Base-by-base conservation (phyloP, 2,888 invertebrate genomes). In the Heliconius hortense region DNA sequence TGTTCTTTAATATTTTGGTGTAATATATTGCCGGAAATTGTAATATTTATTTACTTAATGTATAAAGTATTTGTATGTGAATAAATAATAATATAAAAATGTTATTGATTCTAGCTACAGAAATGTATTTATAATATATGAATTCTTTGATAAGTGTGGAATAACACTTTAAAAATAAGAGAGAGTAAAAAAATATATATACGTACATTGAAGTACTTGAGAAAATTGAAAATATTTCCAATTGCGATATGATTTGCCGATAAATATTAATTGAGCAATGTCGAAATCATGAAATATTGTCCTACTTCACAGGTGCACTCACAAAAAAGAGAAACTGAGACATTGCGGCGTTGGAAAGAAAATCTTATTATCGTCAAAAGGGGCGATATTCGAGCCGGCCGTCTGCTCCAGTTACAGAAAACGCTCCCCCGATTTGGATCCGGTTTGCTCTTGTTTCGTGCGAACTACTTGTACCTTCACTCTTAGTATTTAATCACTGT, bases 351-450 rank as follows among this genome's bases (percentile, higher is more conserved):
- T 85, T 87, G 86, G 87, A 90, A 92, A 90, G 90, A 93, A 93
- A 93, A 92, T 90, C 89, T 90, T 92, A 92, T 90, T 90, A 91
- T 91, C 90, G 89, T 88, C 89, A 84, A 89, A 90, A 91, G 92
- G 93, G 91, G 90, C 92, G 92, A 92, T 88, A 93, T 90, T 90
- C 89, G 92, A 93, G 90, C 87, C 89, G 87, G 83, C 85, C 83
- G 88, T 82, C 84, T 92, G 93, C 93, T 93, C 93, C 92, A 93
- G 92, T 94, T 93, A 90, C 92, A 88, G 89, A 88, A 88, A 90
- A 88, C 88, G 88, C 88, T 89, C 91, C 91, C 90, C 87, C 82
- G 87, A 87, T 89, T 89, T 87, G 89, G 87, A 93, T 92, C 93
- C 93, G 93, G 93, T 92, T 92, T 85, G 87, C 84, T 90, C 89